These are phyloP conservation scores for Eutolmus rufibarbis DNA, from an alignment of 2,888 invertebrate species.

Conservation along the genomic window DNA sequence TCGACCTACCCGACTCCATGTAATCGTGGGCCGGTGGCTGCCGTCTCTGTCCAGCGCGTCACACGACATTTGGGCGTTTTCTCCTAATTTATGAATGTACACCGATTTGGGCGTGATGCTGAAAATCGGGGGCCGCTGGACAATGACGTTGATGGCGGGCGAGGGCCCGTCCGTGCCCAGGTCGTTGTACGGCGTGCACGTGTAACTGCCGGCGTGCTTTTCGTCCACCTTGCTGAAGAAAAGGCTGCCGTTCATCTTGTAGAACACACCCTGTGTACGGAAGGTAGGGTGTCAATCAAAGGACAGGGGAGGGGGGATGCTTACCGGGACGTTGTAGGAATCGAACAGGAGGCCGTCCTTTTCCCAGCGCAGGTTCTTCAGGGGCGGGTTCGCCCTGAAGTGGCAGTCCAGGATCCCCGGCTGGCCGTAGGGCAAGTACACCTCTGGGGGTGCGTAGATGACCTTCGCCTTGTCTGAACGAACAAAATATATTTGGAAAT, in stretches of 20 bases:
- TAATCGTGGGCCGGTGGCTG: slow-evolving; percentile 70
- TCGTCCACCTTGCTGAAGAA: slow-evolving; percentile 85
- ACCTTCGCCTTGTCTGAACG: slow-evolving; percentile 88
- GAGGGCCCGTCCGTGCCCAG: slow-evolving; percentile 87
- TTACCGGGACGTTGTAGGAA: slow-evolving; percentile 80
- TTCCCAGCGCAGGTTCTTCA: slow-evolving; percentile 90
- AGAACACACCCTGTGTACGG: slow-evolving; percentile 73
- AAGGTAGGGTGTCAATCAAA: not conserved
- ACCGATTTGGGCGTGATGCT: slow-evolving; percentile 80
- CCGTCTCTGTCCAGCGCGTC: slow-evolving; percentile 75
- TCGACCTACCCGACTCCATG: slow-evolving; percentile 71
- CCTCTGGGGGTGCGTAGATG: slow-evolving; percentile 83
- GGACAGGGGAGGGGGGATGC: not conserved
- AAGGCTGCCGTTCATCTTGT: slow-evolving; percentile 83
- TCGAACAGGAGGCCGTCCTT: slow-evolving; percentile 91
- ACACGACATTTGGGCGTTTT: slow-evolving; percentile 83
- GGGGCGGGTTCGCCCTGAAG: slow-evolving; percentile 89
- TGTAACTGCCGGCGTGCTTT: slow-evolving; percentile 85
- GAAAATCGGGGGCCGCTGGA: slow-evolving; percentile 86
- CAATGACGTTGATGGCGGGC: slow-evolving; percentile 81
- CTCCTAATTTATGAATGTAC: slow-evolving; percentile 83
- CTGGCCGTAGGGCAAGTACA: slow-evolving; percentile 83
- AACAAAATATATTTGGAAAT: not conserved
- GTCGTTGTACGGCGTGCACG: slow-evolving; percentile 90
- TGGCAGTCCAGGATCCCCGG: slow-evolving; percentile 88